Base-by-base conservation (phyloP, 2,888 invertebrate genomes). In the Yponomeuta malinellus region DNA sequence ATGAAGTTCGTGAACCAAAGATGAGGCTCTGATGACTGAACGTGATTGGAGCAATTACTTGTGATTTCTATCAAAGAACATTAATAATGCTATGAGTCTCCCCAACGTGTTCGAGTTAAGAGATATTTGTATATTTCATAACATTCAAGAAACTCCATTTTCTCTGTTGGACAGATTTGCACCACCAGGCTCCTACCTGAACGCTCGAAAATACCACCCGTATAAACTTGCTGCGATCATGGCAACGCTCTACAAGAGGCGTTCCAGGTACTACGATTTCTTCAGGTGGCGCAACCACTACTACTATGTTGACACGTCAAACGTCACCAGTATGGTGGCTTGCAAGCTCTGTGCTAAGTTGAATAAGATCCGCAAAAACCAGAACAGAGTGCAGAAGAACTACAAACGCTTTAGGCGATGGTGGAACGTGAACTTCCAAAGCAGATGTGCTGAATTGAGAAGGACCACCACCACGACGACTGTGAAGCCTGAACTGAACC, bases 201-300 rank as follows among this genome's bases (percentile, higher is more conserved):
- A 86, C 59, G 87, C 79, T 0, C 68, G 73, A 1, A 73, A 76
- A 10, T 73, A 79, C 0, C 80, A 82, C 0, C 75, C 75, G n/a
- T 71, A 78, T 1, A 71, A 73, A 1, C 72, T 88, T 37, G 89
- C 89, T 0, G 73, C 74, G 63, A 73, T 70, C 1, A 89, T 90
- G 75, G 71, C 81, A 68, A 76, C 79, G 2, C 76, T 82, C 0
- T 85, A 85, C 1, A 71, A 72, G 1, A 76, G 87, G 71, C 77
- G 74, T 33, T 74, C 76, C 0, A 72, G 73, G 0, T 89, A 89
- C 73, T 79, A 79, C 70, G 79, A 87, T 2, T 87, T 78, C 75
- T 90, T 89, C 73, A 76, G 78, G 29, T 90, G 88, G 89, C 81
- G 76, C 69, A 82, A 84, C 70, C 80, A 86, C 71, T 90, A 88